A percentile compares a stretch with the other conserved stretches of the same genome.
Evolutionary conservation across 2,113 vertebrate species (phyloP).

Genomic region (Emydura subglobosa): DNA sequence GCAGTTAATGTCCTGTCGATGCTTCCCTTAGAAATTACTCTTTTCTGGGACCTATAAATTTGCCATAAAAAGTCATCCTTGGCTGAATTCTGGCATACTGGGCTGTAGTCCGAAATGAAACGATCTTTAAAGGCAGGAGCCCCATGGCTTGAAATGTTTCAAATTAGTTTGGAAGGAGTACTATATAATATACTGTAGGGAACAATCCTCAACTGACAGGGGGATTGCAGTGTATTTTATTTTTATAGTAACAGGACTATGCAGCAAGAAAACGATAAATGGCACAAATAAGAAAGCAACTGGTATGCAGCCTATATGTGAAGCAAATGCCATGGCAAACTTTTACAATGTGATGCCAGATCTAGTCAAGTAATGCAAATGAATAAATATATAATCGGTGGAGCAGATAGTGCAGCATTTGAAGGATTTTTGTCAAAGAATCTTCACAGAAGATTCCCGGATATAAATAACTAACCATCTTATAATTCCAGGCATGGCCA

Average conservation of each 20-base stretch:
- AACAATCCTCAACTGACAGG: accelerated
- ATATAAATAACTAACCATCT: accelerated
- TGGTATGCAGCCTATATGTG: accelerated
- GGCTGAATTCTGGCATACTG: background rate
- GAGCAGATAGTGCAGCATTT: background rate
- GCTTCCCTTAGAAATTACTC: background rate
- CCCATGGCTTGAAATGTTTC: background rate
- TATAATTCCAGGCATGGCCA: background rate
- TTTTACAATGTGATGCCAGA: background rate
- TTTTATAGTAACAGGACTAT: accelerated
- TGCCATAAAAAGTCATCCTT: background rate
- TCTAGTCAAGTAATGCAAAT: accelerated
- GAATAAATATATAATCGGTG: accelerated
- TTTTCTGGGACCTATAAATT: background rate
- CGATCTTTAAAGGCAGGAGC: background rate
- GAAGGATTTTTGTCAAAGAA: background rate
- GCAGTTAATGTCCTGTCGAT: background rate
- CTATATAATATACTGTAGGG: accelerated
- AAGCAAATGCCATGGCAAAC: background rate
- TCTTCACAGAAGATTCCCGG: background rate
- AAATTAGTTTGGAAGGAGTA: background rate
- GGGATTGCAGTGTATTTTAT: background rate
- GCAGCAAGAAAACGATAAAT: background rate
- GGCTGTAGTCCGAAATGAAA: background rate
- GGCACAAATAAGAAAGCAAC: background rate